Evolutionary conservation across 2,797 vertebrate genomes (phyloP).

Genomic region (Acrocephalus scirpaceus): DNA sequence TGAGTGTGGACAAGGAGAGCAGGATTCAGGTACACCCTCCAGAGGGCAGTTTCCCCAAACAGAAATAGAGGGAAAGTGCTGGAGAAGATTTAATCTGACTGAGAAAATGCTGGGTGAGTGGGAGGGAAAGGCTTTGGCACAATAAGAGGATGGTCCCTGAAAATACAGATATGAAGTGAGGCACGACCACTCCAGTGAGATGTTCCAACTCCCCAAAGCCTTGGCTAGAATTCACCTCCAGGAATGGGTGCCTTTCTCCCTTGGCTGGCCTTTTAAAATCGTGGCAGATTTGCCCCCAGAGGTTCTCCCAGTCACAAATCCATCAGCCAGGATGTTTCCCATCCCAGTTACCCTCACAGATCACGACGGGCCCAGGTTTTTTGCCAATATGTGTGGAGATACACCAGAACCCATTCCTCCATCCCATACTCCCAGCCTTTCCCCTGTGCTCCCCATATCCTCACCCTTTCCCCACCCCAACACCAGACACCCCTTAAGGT

Average conservation of each 20-base stretch:
- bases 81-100: neutral
- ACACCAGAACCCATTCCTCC: neutral
- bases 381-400: neutral
- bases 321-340: neutral
- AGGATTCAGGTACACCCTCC: neutral
- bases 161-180: fast-evolving
- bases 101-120: neutral
- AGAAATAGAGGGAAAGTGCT: neutral
- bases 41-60: neutral
- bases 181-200: neutral
- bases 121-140: neutral
- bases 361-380: fast-evolving
- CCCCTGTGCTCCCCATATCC: neutral
- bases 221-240: neutral
- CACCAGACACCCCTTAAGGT: neutral
- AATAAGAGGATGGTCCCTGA: neutral
- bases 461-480: neutral
- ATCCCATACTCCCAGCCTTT: neutral
- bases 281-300: neutral
- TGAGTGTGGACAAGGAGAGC: neutral
- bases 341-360: neutral
- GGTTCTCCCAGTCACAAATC: neutral
- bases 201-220: neutral
- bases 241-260: neutral
- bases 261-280: neutral